These are phyloP conservation scores for Eucera pruinosa DNA, from an alignment of 2,888 invertebrate species.

Conservation along the genomic window DNA sequence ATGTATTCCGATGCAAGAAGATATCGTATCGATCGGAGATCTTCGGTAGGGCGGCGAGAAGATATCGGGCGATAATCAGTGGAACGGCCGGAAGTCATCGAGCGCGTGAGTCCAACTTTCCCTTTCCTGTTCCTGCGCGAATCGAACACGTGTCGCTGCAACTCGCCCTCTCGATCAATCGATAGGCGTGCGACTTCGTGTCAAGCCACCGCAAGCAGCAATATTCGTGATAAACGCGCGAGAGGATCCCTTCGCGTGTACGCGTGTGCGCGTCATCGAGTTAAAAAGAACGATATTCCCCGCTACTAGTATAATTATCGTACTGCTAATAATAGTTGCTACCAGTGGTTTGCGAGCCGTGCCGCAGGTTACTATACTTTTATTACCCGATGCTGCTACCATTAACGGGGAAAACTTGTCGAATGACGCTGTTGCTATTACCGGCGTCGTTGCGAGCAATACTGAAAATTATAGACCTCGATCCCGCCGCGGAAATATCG, in stretches of 20 bases:
- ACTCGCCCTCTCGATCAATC: constrained; percentile 2
- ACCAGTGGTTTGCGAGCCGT: constrained; percentile 17
- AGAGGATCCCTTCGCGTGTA: too few relatives aligned
- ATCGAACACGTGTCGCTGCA: constrained; percentile 8
- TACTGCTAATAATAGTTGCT: constrained; percentile 50
- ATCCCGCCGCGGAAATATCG: background rate
- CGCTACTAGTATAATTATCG: constrained; percentile 46
- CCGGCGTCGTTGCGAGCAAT: constrained; percentile 18
- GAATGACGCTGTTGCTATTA: constrained; percentile 10
- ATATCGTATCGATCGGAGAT: too few relatives aligned
- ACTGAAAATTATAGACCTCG: constrained; percentile 18
- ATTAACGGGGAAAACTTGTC: constrained; percentile 42
- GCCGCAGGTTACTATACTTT: constrained; percentile 39
- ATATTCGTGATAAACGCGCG: constrained; percentile 25
- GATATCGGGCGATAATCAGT: too few relatives aligned
- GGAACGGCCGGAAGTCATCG: too few relatives aligned
- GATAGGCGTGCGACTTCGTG: background rate
- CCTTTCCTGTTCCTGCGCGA: constrained; percentile 11
- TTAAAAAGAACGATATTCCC: constrained; percentile 21
- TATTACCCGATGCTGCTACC: constrained; percentile 38
- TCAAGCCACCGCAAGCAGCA: background rate
- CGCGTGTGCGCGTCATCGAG: background rate
- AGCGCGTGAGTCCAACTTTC: constrained; percentile 25
- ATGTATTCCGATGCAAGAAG: too few relatives aligned
- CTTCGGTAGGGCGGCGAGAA: too few relatives aligned